Percentiles rank a stretch among this genome's conserved stretches.
These are phyloP conservation scores for Drosophila kikkawai DNA, from an alignment of 1,140 invertebrate genomes.

Conservation along the genomic window DNA sequence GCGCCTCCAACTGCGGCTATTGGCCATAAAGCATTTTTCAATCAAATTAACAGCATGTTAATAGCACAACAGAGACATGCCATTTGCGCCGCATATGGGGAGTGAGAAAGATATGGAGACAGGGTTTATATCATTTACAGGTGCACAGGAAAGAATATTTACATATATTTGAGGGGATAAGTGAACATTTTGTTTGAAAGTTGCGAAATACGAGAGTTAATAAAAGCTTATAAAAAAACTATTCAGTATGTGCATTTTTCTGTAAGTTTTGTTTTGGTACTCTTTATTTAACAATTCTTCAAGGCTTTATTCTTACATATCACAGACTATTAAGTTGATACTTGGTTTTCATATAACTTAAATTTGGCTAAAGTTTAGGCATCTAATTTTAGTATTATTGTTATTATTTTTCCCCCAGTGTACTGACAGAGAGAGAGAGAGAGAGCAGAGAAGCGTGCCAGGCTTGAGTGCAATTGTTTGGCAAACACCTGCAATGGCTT, in stretches of 20 bases:
- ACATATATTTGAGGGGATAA: not conserved
- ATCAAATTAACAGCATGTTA: slow-evolving; percentile 82
- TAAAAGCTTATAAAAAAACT: too few relatives aligned
- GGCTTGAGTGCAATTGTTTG: slow-evolving; percentile 47
- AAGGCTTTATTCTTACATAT: too few relatives aligned
- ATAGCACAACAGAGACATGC: slow-evolving; percentile 65
- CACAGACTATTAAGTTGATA: too few relatives aligned
- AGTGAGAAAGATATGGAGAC: slow-evolving; percentile 17
- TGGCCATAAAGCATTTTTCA: slow-evolving; percentile 77
- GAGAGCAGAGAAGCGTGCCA: slow-evolving; percentile 50
- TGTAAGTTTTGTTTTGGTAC: too few relatives aligned
- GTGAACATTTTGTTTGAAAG: too few relatives aligned
- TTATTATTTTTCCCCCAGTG: not conserved
- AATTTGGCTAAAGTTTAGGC: too few relatives aligned
- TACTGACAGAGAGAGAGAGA: not conserved
- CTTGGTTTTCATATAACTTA: too few relatives aligned
- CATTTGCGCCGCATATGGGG: slow-evolving; percentile 33
- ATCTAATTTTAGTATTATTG: too few relatives aligned
- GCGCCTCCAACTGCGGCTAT: slow-evolving; percentile 35
- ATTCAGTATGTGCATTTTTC: too few relatives aligned
- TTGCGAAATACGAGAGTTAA: too few relatives aligned
- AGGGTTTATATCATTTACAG: slow-evolving; percentile 8
- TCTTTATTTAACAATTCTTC: too few relatives aligned
- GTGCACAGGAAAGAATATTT: not conserved
- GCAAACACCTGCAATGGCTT: slow-evolving; percentile 55